Evolutionary conservation across 64 coral and sea anemone genomes (phyloP).

Genomic region (Stichodactyla mertensii): DNA sequence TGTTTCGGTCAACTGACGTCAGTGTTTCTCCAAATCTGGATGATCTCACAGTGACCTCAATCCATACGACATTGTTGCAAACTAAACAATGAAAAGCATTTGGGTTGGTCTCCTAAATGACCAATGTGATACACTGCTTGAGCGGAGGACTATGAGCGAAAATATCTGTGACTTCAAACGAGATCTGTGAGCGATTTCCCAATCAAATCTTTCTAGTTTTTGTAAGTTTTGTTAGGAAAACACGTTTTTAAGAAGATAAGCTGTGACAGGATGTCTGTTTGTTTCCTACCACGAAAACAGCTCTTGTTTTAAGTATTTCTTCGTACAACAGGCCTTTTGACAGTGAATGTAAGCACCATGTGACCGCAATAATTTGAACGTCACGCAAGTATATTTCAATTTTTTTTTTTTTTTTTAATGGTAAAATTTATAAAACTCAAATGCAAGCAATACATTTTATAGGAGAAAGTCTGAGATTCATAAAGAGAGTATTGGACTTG

Average conservation of each 20-base stretch:
- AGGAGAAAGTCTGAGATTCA: neutral
- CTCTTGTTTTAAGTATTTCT: neutral
- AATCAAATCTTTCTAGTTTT: neutral
- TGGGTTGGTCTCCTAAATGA: neutral
- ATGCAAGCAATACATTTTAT: neutral
- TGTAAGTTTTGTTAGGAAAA: neutral
- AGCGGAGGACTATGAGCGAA: neutral
- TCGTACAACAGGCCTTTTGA: neutral
- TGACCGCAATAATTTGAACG: slow-evolving; percentile 8
- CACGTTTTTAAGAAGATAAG: neutral
- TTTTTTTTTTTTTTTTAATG: neutral
- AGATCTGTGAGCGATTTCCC: neutral
- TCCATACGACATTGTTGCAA: neutral
- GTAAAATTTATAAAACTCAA: neutral
- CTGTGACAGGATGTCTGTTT: neutral
- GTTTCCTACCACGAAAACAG: neutral
- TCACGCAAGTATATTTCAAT: neutral
- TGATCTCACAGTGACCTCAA: neutral
- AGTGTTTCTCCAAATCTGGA: neutral
- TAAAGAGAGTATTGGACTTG: neutral
- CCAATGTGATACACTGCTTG: neutral
- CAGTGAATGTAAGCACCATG: neutral
- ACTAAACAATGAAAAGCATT: slow-evolving; percentile 10
- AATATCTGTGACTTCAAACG: neutral
- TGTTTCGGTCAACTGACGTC: neutral